phyloP scores from a whole-genome alignment of 2,888 invertebrate species.

The Galerucella calmariensis region DNA sequence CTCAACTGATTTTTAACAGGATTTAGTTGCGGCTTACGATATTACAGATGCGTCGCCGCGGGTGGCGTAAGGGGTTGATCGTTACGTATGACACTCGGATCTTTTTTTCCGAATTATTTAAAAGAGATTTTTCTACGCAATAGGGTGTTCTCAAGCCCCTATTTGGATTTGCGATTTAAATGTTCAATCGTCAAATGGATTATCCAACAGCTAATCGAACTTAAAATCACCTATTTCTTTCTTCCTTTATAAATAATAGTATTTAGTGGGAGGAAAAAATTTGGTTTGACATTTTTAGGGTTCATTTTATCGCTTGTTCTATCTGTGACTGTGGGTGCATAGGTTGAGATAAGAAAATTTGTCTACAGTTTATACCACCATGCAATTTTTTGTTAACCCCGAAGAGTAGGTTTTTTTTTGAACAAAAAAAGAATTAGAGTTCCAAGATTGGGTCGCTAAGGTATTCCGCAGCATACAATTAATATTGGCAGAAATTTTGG shows the following conservation, averaged over 20 bases:
- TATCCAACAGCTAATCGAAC: background rate
- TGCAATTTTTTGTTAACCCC: too few species aligned
- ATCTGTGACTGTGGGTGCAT: too few species aligned
- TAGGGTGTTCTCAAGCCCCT: conserved; percentile 17
- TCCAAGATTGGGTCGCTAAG: too few species aligned
- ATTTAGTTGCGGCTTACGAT: conserved; percentile 40
- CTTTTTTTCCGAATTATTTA: conserved; percentile 33
- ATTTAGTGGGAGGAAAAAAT: background rate
- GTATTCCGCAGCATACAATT: too few species aligned
- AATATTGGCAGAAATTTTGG: too few species aligned
- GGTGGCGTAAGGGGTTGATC: conserved; percentile 21
- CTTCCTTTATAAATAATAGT: background rate
- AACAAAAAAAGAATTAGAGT: too few species aligned
- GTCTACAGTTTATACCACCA: too few species aligned
- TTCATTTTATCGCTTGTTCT: too few species aligned
- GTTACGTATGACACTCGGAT: conserved; percentile 8
- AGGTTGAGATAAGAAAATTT: too few species aligned
- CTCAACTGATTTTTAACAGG: conserved; percentile 61
- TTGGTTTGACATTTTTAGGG: background rate
- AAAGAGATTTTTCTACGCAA: conserved; percentile 3
- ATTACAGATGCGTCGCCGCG: conserved; percentile 33
- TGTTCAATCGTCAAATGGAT: background rate
- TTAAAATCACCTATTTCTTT: background rate
- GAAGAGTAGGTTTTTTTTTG: too few species aligned
- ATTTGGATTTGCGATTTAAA: background rate